A percentile compares a stretch with the other conserved stretches of the same genome.
phyloP scores from a whole-genome alignment of 2,797 vertebrate genomes.

The Lepidocolaptes lacrymiger region DNA sequence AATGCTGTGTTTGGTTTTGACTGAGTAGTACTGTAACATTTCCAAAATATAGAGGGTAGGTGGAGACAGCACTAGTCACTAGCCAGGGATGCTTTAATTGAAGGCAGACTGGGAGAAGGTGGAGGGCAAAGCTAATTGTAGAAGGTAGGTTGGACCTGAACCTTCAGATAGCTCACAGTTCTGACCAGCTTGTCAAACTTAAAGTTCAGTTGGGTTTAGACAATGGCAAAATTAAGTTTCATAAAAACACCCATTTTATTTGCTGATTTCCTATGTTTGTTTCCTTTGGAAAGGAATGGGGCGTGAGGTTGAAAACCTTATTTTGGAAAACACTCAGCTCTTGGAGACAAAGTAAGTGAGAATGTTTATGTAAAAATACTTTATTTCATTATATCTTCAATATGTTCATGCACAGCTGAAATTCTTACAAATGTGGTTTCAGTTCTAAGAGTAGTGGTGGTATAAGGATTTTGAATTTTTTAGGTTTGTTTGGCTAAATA shows the following conservation, averaged over 20 bases:
- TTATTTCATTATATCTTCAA: not conserved
- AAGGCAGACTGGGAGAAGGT: not conserved
- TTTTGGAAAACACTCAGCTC: slow-evolving; percentile 94
- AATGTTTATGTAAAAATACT: not conserved
- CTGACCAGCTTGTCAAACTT: not conserved
- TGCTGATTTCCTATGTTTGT: slow-evolving; percentile 45
- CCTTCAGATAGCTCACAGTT: not conserved
- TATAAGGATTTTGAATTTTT: not conserved
- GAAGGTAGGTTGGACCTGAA: not conserved
- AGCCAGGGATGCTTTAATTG: not conserved
- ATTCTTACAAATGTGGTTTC: not conserved
- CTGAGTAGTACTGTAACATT: not conserved
- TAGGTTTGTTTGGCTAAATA: not conserved
- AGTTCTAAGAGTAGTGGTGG: not conserved
- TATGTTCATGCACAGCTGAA: not conserved
- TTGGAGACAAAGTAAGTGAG: slow-evolving; percentile 92
- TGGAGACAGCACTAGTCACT: not conserved
- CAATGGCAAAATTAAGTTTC: not conserved
- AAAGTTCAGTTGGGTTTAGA: not conserved
- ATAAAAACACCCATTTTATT: not conserved
- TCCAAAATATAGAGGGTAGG: not conserved
- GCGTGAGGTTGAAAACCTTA: slow-evolving; percentile 96
- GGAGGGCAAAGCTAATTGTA: not conserved
- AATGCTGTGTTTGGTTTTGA: not conserved
- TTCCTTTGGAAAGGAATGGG: slow-evolving; percentile 90